Evolutionary conservation across 2,888 invertebrate species (phyloP), one percentile per base, ranked within the genome.

Genomic region (Synergus japonicus): DNA sequence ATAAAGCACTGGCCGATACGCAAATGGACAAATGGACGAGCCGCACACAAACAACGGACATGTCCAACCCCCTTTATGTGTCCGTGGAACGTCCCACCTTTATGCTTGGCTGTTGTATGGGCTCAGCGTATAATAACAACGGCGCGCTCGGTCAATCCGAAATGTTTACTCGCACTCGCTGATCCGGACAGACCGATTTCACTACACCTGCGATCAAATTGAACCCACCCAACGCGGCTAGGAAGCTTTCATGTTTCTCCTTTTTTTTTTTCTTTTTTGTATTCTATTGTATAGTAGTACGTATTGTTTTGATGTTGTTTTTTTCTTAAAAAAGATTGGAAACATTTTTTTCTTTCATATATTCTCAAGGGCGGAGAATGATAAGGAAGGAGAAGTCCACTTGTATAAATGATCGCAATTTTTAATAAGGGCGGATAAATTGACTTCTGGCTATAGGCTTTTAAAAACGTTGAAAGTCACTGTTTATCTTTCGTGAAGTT

Each of bases 1-100:
- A 91, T 91, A 91, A 91, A 92, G 90, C 91, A 87, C 86, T 86
- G 85, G 79, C 86, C 87, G 89, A 88, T 89, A 90, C 90, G 90
- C 90, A 91, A 91, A 91, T 91, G 91, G 90, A 91, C 90, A 91
- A 90, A 91, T 88, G 88, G 87, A 85, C 87, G 76, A 73, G 81
- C 82, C 83, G 76, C 76, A 73, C 80, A 79, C 82, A 54, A 81
- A 81, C 77, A 76, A 64, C 64, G 41, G 67, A 43, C 37, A 67
- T 73, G 49, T 77, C 85, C 85, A 82, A 84, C 84, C 85, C 84
- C 85, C 86, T 73, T 69, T 73, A 49, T 76, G 76, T 79, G 67
- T 49, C 46, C 37, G 77, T 77, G 79, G 65, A 76, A 78, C 77
- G 67, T n/a, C 29, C 69, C 76, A 58, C 77, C 76, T 66, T 66